Evolutionary conservation across 1,140 invertebrate genomes (phyloP), one percentile per base, ranked within the genome.

Genomic region (Elymnias hypermnestra): DNA sequence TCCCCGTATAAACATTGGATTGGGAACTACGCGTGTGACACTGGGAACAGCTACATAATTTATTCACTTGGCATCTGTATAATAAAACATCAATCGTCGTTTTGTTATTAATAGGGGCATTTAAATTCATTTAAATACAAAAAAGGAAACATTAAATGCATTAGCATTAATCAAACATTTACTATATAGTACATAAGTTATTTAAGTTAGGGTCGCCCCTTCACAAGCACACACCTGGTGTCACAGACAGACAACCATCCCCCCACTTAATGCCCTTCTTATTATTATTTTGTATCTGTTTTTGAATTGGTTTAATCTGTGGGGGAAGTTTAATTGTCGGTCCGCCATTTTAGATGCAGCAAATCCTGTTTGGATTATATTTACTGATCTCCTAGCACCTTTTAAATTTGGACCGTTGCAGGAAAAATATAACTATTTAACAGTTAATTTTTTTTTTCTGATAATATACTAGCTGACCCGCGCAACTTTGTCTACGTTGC

Each of bases 261-360:
- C 72, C 73, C 70, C 57, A 66, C 63, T 63, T 54, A 62, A 54
- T 63, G 37, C 63, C 59, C 65, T 57, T 69, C 61, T 71, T 81
- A 83, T 83, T 83, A 83, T 83, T 83, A 83, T 73, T 81, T 78
- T 81, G 75, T 83, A 79, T 83, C 79, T 83, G 76, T 83, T 79
- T 78, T 67, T 81, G 74, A 81, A 75, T 78, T 66, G 63, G 50
- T 63, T 65, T 67, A 75, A 74, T 76, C 68, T 69, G 68, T 71
- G 56, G 72, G 76, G 79, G 67, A 71, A 63, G 52, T 72, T 75
- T 78, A 81, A 83, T 83, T 78, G 74, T 82, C 50, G 61, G 50
- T 51, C 71, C 76, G 79, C 79, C 79, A 83, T 83, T 75, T 83
- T 81, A 71, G 60, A 73, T 71, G 57, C 59, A 57, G 49, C 47